Evolutionary conservation across 2,888 invertebrate species (phyloP).

Genomic region (Lobophora halterata): DNA sequence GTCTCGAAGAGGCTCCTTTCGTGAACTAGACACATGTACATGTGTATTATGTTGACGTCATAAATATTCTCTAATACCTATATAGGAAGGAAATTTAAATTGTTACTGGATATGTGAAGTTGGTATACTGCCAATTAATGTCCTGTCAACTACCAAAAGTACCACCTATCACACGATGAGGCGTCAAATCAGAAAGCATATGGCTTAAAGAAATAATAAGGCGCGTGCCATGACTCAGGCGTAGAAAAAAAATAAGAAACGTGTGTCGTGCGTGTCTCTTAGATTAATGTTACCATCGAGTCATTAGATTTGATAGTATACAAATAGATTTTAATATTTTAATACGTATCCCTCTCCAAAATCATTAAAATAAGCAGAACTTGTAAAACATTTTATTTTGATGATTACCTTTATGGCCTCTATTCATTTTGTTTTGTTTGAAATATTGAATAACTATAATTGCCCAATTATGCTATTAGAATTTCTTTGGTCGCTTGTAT

Average conservation of each 20-base stretch:
- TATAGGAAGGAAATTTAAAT: conserved; percentile 12
- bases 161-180: too few species aligned
- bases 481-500: conserved; percentile 15
- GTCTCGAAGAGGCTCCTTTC: too few species aligned
- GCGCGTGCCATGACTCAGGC: conserved; percentile 50
- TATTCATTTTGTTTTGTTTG: background rate
- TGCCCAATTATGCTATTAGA: conserved; percentile 12
- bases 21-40: too few species aligned
- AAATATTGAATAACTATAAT: conserved; percentile 12
- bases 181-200: conserved; percentile 24
- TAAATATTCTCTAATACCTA: too few species aligned
- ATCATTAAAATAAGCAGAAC: conserved; percentile 17
- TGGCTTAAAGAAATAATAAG: conserved; percentile 17
- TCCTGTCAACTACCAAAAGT: conserved; percentile 25
- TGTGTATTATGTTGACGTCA: too few species aligned
- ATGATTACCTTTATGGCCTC: conserved; percentile 18
- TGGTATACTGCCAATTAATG: too few species aligned
- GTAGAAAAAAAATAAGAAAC: conserved; percentile 37
- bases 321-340: conserved; percentile 28
- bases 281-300: conserved; percentile 40
- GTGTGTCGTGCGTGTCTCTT: conserved; percentile 29
- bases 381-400: conserved; percentile 28
- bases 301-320: conserved; percentile 31
- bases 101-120: conserved; percentile 6
- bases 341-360: conserved; percentile 17